Evolutionary conservation across 2,888 invertebrate species (phyloP), one percentile per base, ranked within the genome.

Genomic region (Leptura quadrifasciata): DNA sequence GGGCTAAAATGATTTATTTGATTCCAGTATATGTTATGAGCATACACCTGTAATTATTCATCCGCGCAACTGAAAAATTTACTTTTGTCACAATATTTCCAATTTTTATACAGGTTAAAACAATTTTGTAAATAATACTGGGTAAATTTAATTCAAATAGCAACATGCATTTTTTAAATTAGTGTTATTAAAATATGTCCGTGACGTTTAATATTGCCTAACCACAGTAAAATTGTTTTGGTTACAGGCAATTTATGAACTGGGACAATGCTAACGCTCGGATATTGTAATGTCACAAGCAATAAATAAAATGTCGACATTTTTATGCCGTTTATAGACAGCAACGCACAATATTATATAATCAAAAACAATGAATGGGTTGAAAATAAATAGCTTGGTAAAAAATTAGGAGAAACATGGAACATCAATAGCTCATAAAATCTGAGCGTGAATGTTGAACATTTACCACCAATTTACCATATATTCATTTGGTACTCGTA

Each of bases 161-260:
- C 12, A 4, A n/a, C 47, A n/a, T 47, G 47, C n/a, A 47, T 47
- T 47, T 47, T 12, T 6, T 47, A n/a, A 2, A 47, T 47, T 12
- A 47, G 15, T 15, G 47, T n/a, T 3, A 47, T 47, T 47, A 47
- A n/a, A 47, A 47, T n/a, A n/a, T 47, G n/a, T 47, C 15, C 15
- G 47, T 47, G n/a, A 47, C n/a, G 47, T 47, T 47, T 47, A 47
- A n/a, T 15, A 47, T 47, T 47, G 47, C 47, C n/a, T 47, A 47
- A 47, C 47, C 47, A 5, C 47, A 47, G n/a, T n/a, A 15, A n/a
- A n/a, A 47, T 12, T 47, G 47, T 47, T 47, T 47, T 47, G 47
- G 47, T n/a, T 47, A n/a, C 47, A 15, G 47, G 2, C 47, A 47
- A n/a, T 47, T 47, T 47, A n/a, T 47, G 47, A 47, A n/a, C 12